A percentile compares a stretch with the other conserved stretches of the same genome.
Evolutionary conservation across 1,140 invertebrate species (phyloP).

Genomic region (Gryllus bimaculatus): DNA sequence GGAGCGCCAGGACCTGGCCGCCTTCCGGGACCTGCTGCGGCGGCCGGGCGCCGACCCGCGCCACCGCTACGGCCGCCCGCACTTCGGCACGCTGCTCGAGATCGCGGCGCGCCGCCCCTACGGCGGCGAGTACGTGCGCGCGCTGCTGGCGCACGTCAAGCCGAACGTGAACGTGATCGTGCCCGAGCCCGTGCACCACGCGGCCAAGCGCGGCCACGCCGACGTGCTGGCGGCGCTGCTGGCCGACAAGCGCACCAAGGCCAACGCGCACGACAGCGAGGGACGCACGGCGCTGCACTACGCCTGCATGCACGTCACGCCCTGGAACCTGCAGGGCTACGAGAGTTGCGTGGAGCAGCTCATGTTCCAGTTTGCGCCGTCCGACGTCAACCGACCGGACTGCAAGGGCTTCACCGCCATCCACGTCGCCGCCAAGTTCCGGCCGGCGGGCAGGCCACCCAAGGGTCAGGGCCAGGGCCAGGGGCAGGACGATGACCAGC

Average conservation of each 20-base stretch:
- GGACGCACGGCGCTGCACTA: neutral
- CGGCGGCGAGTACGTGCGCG: neutral
- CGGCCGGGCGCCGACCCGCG: neutral
- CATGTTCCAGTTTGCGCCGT: neutral
- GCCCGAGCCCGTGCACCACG: neutral
- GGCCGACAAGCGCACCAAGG: neutral
- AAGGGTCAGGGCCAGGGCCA: too few relatives aligned
- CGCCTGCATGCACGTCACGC: neutral
- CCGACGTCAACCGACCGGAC: neutral
- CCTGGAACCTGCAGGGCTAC: neutral
- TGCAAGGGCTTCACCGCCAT: neutral
- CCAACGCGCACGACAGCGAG: neutral
- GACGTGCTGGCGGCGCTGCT: neutral
- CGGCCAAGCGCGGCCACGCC: neutral
- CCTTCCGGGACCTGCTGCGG: neutral
- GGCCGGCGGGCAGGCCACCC: too few relatives aligned
- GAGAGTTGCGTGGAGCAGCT: neutral
- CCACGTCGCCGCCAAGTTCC: neutral
- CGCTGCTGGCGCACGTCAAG: neutral
- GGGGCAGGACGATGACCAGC: too few relatives aligned
- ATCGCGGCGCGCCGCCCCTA: neutral
- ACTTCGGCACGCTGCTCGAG: neutral
- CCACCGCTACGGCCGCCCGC: neutral
- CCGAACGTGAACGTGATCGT: neutral
- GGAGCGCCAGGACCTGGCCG: neutral